Evolutionary conservation across 1,140 invertebrate species (phyloP).

Genomic region (Aphelenchoides besseyi): DNA sequence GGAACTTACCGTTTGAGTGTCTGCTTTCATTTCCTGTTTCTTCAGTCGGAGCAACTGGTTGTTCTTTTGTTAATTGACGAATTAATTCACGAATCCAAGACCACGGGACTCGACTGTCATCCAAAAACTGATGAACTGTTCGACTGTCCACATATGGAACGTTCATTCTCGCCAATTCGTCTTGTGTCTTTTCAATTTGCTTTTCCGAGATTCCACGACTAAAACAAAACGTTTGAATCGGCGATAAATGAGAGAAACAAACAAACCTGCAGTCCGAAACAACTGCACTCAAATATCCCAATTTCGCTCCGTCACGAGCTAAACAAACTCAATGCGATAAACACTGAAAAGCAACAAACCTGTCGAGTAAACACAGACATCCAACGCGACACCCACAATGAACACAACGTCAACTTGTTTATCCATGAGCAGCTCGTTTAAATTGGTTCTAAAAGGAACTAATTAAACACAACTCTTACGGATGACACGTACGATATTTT

Average conservation of each 20-base stretch:
- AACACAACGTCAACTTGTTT: conserved; percentile 84
- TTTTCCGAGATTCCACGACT: conserved; percentile 46
- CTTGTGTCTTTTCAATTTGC: conserved; percentile 40
- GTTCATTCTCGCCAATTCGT: conserved; percentile 26
- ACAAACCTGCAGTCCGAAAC: conserved; percentile 32
- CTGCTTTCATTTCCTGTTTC: not conserved
- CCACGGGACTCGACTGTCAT: conserved; percentile 33
- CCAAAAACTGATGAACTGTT: conserved; percentile 29
- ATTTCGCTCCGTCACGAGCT: conserved; percentile 68
- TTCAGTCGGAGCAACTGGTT: not conserved
- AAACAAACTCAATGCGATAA: too few species aligned
- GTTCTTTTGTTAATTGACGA: too few species aligned
- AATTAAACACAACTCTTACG: not conserved
- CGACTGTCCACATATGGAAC: conserved; percentile 32
- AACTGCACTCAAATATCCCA: conserved; percentile 54
- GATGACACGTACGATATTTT: conserved; percentile 30
- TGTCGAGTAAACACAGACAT: conserved; percentile 77
- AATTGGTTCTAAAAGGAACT: conserved; percentile 72
- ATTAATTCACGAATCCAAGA: conserved; percentile 34
- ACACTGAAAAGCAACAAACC: too few species aligned
- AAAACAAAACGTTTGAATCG: conserved; percentile 16
- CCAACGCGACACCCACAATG: conserved; percentile 88
- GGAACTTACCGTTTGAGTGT: not conserved
- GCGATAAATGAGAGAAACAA: not conserved
- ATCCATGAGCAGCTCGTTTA: conserved; percentile 75